Evolutionary conservation across 2,888 invertebrate species (phyloP).

Genomic region (Cotesia congregata): DNA sequence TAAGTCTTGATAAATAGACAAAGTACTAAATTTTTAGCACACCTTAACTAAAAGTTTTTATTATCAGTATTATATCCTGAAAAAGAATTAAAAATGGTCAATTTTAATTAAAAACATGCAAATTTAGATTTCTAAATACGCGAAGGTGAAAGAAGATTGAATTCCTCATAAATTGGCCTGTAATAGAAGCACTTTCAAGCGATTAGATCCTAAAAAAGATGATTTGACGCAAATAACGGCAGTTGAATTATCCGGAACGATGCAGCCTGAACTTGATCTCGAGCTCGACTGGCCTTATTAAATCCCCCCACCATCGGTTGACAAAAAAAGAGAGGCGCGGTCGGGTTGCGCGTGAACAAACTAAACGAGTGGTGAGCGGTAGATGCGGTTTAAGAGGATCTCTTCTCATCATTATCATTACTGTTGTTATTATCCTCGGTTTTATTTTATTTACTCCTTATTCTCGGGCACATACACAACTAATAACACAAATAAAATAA

Average conservation of each 20-base stretch:
- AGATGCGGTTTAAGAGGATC: conserved; percentile 24
- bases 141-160: not conserved
- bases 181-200: not conserved
- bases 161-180: not conserved
- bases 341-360: conserved; percentile 7
- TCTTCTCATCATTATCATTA: not conserved
- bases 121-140: not conserved
- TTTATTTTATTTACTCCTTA: not conserved
- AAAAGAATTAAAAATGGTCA: not conserved
- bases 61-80: no score
- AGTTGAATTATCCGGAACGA: not conserved
- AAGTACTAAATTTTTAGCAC: no score
- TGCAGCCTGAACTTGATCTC: not conserved
- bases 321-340: conserved; percentile 29
- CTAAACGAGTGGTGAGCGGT: conserved; percentile 37
- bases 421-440: not conserved
- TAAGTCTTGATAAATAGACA: no score
- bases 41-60: no score
- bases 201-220: not conserved
- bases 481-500: not conserved
- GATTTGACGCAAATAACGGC: not conserved
- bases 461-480: not conserved
- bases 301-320: conserved; percentile 7
- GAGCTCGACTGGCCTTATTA: not conserved
- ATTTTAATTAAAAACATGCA: not conserved